These are phyloP conservation scores for Noctua pronuba DNA, from an alignment of 2,888 invertebrate genomes.

Conservation along the genomic window DNA sequence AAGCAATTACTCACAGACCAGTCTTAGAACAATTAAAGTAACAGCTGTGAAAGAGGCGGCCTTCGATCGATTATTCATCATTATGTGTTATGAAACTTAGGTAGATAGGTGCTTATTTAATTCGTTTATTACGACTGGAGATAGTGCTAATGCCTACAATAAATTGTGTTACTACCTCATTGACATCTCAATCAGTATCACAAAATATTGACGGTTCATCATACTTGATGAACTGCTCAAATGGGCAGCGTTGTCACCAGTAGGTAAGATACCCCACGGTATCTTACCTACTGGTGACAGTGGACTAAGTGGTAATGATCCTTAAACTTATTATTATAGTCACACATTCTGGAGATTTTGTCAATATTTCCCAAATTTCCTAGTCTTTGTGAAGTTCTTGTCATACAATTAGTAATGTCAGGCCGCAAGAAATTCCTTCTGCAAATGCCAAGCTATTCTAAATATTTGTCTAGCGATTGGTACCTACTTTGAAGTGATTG, in stretches of 20 bases:
- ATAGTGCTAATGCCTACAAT: conserved; percentile 30
- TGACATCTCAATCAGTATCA: conserved; percentile 1
- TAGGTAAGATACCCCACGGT: too few species aligned
- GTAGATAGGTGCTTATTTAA: conserved; percentile 22
- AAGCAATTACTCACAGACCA: conserved; percentile 15
- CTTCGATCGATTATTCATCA: conserved; percentile 27
- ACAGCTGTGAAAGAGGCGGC: conserved; percentile 15
- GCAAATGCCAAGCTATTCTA: conserved; percentile 2
- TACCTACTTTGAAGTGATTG: conserved; percentile 18
- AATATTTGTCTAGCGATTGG: conserved; percentile 16
- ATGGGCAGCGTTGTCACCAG: neutral
- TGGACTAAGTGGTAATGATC: neutral
- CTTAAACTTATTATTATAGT: neutral
- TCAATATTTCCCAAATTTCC: neutral
- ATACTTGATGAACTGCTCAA: neutral
- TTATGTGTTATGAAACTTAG: conserved; percentile 18
- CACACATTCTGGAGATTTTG: neutral
- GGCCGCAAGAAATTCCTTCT: neutral
- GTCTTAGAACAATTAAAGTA: conserved; percentile 4
- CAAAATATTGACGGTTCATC: conserved; percentile 3
- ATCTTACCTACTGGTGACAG: neutral
- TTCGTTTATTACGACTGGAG: conserved; percentile 27
- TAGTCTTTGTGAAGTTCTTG: neutral
- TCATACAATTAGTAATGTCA: conserved; percentile 15
- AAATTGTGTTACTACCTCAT: conserved; percentile 16